A percentile compares a stretch with the other conserved stretches of the same genome.
Conservation (phyloP, 2,888 invertebrate genomes). For the Patella ulyssiponensis region DNA sequence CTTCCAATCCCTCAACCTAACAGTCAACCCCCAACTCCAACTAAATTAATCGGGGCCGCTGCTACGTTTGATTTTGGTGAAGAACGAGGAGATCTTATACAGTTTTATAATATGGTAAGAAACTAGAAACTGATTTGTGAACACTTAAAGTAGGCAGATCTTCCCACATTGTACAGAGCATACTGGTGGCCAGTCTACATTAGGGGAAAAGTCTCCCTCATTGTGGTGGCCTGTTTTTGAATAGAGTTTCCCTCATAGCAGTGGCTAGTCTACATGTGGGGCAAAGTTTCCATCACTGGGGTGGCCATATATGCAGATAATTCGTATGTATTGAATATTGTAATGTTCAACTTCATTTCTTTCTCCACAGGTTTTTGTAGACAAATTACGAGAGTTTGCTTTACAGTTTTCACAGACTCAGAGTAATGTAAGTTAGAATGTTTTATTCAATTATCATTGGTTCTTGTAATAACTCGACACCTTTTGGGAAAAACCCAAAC, state of each 20-base stretch:
- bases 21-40: conserved; percentile 77
- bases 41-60: conserved; percentile 75
- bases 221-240: too few relatives aligned
- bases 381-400: conserved; percentile 85
- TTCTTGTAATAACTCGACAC: too few relatives aligned
- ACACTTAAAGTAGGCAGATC: too few relatives aligned
- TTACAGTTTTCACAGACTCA: conserved; percentile 76
- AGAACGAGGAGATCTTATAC: conserved; percentile 89
- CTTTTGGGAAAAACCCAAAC: too few relatives aligned
- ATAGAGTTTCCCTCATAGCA: too few relatives aligned
- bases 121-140: too few relatives aligned
- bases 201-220: too few relatives aligned
- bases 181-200: too few relatives aligned
- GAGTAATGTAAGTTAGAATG: conserved; percentile 47
- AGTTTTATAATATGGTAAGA: conserved; percentile 85
- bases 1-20: conserved; percentile 73
- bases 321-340: conserved; percentile 10
- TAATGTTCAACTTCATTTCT: conserved; percentile 1
- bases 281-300: background rate
- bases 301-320: background rate
- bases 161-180: too few relatives aligned
- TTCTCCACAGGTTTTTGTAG: conserved; percentile 79
- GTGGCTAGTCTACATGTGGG: too few relatives aligned
- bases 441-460: background rate
- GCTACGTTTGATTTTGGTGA: conserved; percentile 72